Percentiles rank a stretch among this genome's conserved stretches.
These are phyloP conservation scores for Hoplodrina blanda DNA, from an alignment of 2,888 invertebrate species.

Conservation along the genomic window DNA sequence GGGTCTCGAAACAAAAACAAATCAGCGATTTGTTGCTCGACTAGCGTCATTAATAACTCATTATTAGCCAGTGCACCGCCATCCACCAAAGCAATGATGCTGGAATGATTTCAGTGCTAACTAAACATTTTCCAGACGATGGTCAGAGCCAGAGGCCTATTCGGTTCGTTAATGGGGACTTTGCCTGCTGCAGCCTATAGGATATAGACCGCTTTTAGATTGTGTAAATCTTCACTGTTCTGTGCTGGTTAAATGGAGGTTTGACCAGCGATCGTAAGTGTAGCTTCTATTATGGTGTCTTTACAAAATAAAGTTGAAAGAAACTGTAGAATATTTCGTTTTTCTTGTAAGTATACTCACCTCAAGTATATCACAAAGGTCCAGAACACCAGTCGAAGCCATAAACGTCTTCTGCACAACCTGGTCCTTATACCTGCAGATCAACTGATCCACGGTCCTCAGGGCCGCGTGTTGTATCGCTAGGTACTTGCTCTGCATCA, in stretches of 20 bases:
- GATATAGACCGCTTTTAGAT: no score
- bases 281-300: no score
- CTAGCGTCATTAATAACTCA: no score
- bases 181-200: neutral
- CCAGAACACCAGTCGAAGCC: constrained; percentile 85
- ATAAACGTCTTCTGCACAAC: constrained; percentile 87
- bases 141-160: neutral
- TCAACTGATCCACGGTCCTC: constrained; percentile 84
- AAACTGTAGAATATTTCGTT: neutral
- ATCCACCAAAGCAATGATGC: no score
- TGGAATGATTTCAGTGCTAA: neutral
- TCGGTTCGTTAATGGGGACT: neutral
- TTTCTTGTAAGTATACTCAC: constrained; percentile 71
- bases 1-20: no score
- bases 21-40: no score
- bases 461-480: constrained; percentile 88
- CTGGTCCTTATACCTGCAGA: constrained; percentile 85
- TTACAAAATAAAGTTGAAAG: neutral
- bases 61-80: no score
- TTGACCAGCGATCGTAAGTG: no score
- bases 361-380: constrained; percentile 88
- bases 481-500: constrained; percentile 87
- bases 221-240: neutral
- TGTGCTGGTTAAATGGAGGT: neutral
- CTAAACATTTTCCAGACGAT: neutral